Evolutionary conservation across 2,888 invertebrate species (phyloP), one percentile per base, ranked within the genome.

Genomic region (Drosophila merina): DNA sequence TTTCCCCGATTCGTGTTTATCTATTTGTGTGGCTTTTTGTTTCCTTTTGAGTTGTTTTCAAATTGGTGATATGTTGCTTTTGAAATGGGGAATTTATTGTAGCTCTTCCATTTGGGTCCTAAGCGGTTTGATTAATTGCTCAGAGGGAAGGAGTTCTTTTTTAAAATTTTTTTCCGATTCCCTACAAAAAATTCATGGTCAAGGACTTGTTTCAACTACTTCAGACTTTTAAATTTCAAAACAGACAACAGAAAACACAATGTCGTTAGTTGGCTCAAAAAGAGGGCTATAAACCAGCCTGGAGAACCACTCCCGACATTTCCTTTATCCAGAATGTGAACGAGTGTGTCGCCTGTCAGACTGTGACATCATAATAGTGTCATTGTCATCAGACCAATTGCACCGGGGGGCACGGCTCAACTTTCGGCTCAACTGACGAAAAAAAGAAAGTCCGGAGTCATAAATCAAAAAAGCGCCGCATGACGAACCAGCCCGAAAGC

Each of bases 361-460:
- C 73, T 79, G 70, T 86, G 88, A 83, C 82, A 83, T 82, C 82
- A 82, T 83, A 88, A 83, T 88, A 88, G 88, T 82, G 79, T 82
- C 86, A 79, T 70, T 79, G 88, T 85, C 88, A 82, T 67, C 85
- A 68, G 36, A 60, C 67, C 72, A 69, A 73, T 66, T 79, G 81
- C 68, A 70, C 9, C 10, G 25, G 14, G 44, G 44, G 54, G 52
- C 57, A 36, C 45, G 31, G 25, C 56, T 57, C 33, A 42, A 25
- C 48, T 49, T 7, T 26, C 12, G 10, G 28, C 28, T 28, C 20
- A 58, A 25, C 38, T 57, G 73, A 56, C 76, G 6, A 67, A 75
- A 78, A 77, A 73, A 31, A 49, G 25, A 57, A 40, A 48, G 52
- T 40, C 70, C 47, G 48, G 45, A 9, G 36, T 40, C 87, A 66